Evolutionary conservation across 2,797 vertebrate species (phyloP).

Genomic region (Calcarius lapponicus): DNA sequence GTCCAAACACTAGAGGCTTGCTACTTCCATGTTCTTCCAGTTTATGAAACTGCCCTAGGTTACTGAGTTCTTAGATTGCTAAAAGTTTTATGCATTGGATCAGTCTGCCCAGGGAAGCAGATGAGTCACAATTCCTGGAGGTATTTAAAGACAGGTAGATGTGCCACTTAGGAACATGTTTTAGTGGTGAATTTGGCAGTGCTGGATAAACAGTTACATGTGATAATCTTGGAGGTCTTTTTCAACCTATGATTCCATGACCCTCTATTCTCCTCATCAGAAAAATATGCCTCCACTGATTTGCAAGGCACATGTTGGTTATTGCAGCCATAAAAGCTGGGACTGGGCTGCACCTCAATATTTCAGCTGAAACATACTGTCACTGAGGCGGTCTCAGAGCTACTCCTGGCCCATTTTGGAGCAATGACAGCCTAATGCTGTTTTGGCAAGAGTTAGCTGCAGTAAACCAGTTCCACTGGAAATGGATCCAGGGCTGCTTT

Average conservation of each 20-base stretch:
- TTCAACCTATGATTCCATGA: neutral
- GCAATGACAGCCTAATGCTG: neutral
- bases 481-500: neutral
- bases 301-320: neutral
- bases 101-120: neutral
- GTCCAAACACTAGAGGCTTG: neutral
- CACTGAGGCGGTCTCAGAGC: neutral
- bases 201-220: neutral
- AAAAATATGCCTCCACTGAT: neutral
- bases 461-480: neutral
- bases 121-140: neutral
- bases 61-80: neutral
- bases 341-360: neutral
- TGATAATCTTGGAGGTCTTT: neutral
- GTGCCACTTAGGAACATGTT: neutral
- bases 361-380: neutral
- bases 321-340: neutral
- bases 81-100: neutral
- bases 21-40: neutral
- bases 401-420: neutral
- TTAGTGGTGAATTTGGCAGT: neutral
- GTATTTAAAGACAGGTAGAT: neutral
- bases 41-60: neutral
- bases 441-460: neutral
- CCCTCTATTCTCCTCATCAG: neutral